Percentiles rank a stretch among this genome's conserved stretches.
phyloP scores from a whole-genome alignment of 2,797 vertebrate species.

The Sarcoramphus papa region DNA sequence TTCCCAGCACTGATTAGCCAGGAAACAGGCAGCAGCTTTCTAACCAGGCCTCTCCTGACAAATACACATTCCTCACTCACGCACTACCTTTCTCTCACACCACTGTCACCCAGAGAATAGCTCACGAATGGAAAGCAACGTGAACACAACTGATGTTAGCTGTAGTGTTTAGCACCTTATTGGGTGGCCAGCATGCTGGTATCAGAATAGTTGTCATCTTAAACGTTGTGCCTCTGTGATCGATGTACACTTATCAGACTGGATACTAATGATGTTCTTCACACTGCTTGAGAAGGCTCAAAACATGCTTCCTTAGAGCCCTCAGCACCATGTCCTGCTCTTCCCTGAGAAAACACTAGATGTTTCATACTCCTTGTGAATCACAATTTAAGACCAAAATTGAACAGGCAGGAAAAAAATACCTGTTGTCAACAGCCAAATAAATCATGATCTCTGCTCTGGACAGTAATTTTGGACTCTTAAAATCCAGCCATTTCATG shows the following conservation, averaged over 20 bases:
- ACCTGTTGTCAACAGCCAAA: neutral
- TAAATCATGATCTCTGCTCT: neutral
- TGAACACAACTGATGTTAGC: neutral
- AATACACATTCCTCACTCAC: neutral
- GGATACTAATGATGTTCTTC: neutral
- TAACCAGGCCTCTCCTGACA: neutral
- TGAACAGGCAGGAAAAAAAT: neutral
- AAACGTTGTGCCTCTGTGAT: neutral
- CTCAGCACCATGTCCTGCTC: neutral
- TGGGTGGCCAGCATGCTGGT: neutral
- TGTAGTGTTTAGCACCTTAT: neutral
- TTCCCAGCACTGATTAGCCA: neutral
- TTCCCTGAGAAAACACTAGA: neutral
- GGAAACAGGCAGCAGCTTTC: neutral
- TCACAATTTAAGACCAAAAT: neutral
- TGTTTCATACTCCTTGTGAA: neutral
- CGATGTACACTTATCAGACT: neutral
- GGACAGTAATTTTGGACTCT: neutral
- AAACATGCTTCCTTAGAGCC: neutral
- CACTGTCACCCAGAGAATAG: neutral
- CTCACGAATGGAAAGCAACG: fast-evolving
- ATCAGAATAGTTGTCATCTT: neutral
- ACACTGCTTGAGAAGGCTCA: neutral
- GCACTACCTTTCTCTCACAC: neutral
- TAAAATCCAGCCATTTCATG: neutral